Evolutionary conservation across 2,888 invertebrate genomes (phyloP).

Genomic region (Siphlonurus alternatus): DNA sequence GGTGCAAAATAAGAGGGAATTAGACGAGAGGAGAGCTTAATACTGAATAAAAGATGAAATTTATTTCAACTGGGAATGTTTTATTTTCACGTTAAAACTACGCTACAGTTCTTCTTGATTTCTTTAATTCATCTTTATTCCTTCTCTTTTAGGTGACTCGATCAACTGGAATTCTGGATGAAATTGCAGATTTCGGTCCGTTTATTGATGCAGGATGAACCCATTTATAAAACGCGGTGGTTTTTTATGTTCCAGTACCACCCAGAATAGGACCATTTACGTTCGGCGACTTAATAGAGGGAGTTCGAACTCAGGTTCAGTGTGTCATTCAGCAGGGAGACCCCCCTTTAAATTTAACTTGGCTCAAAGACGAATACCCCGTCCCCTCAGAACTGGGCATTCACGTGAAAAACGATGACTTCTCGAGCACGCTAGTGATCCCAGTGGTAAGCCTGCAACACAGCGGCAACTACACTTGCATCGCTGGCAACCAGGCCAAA

Average conservation of each 20-base stretch:
- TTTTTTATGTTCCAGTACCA: conserved; percentile 16
- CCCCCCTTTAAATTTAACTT: conserved; percentile 27
- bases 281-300: conserved; percentile 19
- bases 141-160: no score
- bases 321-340: conserved; percentile 31
- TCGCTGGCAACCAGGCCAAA: conserved; percentile 19
- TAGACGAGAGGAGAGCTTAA: no score
- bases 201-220: no score
- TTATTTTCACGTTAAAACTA: no score
- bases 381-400: conserved; percentile 24
- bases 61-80: no score
- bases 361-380: conserved; percentile 28
- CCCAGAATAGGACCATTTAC: conserved; percentile 20
- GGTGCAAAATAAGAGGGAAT: no score
- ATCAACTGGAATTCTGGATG: no score
- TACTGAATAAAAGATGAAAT: no score
- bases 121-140: no score
- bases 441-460: conserved; percentile 23
- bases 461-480: conserved; percentile 21
- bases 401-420: conserved; percentile 19
- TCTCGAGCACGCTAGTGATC: conserved; percentile 24
- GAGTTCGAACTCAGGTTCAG: conserved; percentile 22
- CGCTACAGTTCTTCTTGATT: no score
- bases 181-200: no score
- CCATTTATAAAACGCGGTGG: no score